Conservation (phyloP, 2,888 invertebrate species). For the Ernsta delagoae region DNA sequence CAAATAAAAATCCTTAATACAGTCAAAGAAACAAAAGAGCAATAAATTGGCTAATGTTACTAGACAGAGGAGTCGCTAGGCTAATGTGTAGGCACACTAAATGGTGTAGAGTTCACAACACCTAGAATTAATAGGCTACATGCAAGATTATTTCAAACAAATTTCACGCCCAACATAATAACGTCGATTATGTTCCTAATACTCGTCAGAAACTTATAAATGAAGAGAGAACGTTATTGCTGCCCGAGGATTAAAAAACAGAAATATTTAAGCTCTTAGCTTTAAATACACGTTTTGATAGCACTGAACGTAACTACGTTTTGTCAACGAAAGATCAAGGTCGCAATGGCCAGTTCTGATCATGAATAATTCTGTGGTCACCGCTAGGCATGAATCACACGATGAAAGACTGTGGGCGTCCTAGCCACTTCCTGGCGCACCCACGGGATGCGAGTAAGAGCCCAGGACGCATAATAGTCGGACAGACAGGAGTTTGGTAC, state of each 20-base stretch:
- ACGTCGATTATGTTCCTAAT: background rate
- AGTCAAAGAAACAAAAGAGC: slow-evolving; percentile 36
- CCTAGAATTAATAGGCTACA: background rate
- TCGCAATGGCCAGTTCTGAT: background rate
- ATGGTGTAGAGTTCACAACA: background rate
- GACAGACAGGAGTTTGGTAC: slow-evolving; percentile 27
- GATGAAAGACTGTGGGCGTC: slow-evolving; percentile 78
- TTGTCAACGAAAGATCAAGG: background rate
- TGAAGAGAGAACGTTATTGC: background rate
- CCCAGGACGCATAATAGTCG: slow-evolving; percentile 29
- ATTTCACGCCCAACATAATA: background rate
- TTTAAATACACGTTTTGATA: too few species aligned
- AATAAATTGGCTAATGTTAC: slow-evolving; percentile 44
- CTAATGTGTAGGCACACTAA: slow-evolving; percentile 42
- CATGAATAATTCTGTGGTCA: slow-evolving; percentile 31
- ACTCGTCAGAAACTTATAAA: background rate
- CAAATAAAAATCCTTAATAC: slow-evolving; percentile 10
- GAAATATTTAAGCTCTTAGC: too few species aligned
- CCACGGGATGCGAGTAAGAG: slow-evolving; percentile 55
- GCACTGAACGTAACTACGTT: too few species aligned
- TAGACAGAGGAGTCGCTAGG: slow-evolving; percentile 43
- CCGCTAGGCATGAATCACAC: slow-evolving; percentile 68
- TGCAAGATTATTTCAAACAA: background rate
- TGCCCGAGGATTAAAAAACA: background rate
- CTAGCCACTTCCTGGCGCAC: slow-evolving; percentile 75